A percentile compares a stretch with the other conserved stretches of the same genome.
phyloP scores from a whole-genome alignment of 2,797 vertebrate species.

The Pseudochirops cupreus region DNA sequence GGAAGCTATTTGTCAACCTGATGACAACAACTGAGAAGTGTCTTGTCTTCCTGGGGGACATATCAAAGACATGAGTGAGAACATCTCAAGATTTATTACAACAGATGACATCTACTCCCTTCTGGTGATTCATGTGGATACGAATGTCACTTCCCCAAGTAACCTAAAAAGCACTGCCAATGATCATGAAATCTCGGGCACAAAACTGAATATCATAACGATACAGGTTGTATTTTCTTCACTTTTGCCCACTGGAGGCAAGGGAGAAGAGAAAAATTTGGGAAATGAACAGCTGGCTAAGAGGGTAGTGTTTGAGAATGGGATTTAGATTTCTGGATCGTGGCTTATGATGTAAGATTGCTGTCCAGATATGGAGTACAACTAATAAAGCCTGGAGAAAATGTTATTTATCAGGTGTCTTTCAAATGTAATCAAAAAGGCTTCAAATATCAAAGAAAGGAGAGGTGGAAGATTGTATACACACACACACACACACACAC shows the following conservation, averaged over 20 bases:
- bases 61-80: background rate
- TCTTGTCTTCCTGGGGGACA: background rate
- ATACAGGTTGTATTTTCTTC: background rate
- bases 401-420: background rate
- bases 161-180: background rate
- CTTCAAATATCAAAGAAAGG: background rate
- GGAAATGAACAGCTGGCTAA: background rate
- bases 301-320: background rate
- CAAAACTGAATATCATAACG: background rate
- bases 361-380: background rate
- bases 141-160: background rate
- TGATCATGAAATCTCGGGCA: background rate
- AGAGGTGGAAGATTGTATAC: background rate
- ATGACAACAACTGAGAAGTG: background rate
- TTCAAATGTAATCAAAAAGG: background rate
- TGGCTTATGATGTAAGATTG: background rate
- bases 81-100: background rate
- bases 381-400: background rate
- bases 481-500: too few relatives aligned
- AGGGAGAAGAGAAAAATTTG: background rate
- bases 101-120: background rate
- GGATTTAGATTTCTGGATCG: background rate
- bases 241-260: background rate
- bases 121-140: background rate
- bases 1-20: background rate